Evolutionary conservation across 2,888 invertebrate genomes (phyloP), one percentile per base, ranked within the genome.

Genomic region (Sialis fuliginosa): DNA sequence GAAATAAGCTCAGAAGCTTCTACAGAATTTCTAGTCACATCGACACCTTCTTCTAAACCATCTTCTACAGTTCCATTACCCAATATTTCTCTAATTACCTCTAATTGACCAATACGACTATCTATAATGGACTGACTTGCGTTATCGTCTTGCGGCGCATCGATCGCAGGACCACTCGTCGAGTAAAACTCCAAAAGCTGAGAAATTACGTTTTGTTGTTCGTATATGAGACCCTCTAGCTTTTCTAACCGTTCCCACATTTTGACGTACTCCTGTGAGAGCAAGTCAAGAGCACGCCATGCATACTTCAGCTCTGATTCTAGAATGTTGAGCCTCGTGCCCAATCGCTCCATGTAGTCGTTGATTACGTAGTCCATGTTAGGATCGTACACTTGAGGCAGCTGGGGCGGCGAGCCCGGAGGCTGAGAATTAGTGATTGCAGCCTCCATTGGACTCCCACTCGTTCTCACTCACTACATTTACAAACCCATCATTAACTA

Each of bases 221-320:
- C 90, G 62, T 82, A 79, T 4, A 91, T 74, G 50, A 91, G 73
- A 22, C 84, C 77, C 62, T 92, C 91, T 32, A 92, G 68, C 62
- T 90, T 86, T 60, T 92, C 91, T 50, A 92, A 68, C 41, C 90
- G 72, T 58, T 87, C 86, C 90, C 91, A 92, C 84, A 92, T 92
- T 62, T 88, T 85, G 46, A 90, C 85, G 59, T 91, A 92, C 62
- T 92, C 92, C 58, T 87, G 87, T 37, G 89, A 89, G 33, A 92
- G 75, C 46, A 92, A 71, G 61, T 92, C 91, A 48, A 92, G 70
- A 3, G 91, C 90, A 52, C 90, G 75, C 91, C 91, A 92, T 12
- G 92, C 91, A 60, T 89, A 90, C 60, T 89, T 85, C 43, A 92
- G 71, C 65, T 92, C 91, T 3, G 88, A 87, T 65, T 92, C 91